Evolutionary conservation across 1,140 invertebrate species (phyloP).

Genomic region (Bombus sylvicola): DNA sequence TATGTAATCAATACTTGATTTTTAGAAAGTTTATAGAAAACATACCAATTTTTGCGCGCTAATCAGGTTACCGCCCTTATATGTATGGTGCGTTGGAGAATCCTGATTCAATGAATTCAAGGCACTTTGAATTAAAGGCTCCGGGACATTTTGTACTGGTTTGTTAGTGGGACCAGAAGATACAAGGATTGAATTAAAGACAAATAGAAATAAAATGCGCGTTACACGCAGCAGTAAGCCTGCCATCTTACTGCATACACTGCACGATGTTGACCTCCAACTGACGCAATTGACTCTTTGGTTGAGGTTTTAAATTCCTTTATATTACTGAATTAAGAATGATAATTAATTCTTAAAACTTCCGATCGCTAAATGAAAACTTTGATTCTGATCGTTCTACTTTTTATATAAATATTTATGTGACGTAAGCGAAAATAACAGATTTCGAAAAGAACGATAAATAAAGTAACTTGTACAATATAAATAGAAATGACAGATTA

Average conservation of each 20-base stretch:
- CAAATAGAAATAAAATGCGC: constrained; percentile 28
- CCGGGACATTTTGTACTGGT: constrained; percentile 56
- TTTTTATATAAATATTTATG: neutral
- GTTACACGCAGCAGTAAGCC: constrained; percentile 18
- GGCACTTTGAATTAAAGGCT: constrained; percentile 66
- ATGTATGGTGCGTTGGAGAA: constrained; percentile 70
- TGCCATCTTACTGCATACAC: constrained; percentile 56
- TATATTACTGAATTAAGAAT: constrained; percentile 1
- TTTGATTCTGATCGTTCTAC: neutral
- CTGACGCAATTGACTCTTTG: constrained; percentile 29
- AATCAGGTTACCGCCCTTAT: constrained; percentile 74
- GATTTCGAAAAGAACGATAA: neutral
- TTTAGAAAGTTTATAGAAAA: neutral
- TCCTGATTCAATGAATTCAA: constrained; percentile 71
- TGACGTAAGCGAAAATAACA: neutral
- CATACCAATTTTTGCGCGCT: constrained; percentile 75
- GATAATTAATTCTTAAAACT: neutral
- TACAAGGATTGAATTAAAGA: constrained; percentile 13
- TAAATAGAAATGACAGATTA: constrained; percentile 27
- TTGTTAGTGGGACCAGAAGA: constrained; percentile 59
- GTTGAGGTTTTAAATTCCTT: constrained; percentile 17
- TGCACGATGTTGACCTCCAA: constrained; percentile 10
- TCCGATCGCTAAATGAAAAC: too few species aligned
- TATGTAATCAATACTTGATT: neutral
- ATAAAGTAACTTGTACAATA: neutral